Base-by-base conservation (phyloP, 1,140 invertebrate species). In the Orchesella cincta region DNA sequence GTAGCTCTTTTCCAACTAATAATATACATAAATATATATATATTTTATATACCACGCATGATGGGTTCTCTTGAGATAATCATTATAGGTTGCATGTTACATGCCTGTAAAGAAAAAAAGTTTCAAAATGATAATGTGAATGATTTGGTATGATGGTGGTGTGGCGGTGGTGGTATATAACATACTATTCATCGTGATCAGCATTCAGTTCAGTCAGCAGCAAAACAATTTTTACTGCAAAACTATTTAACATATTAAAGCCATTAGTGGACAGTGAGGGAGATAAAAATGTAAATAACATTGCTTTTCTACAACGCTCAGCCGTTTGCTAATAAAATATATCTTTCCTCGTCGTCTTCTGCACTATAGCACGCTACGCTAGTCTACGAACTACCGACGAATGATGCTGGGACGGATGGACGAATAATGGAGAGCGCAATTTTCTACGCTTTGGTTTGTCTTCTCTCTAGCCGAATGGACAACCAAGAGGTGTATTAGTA, bases 221-320 rank as follows among this genome's bases (percentile, higher is more conserved):
- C 8, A 20, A 46, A 46, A 46, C 39, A 46, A 12, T 46, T 46
- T 46, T 46, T 20, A 8, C 39, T 57, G 52, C 52, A 18, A 67
- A 67, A 23, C 62, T 67, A 33, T 67, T 67, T 67, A 67, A 33
- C 62, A 67, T 67, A 67, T 67, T 67, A 31, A 31, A 67, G 62
- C 62, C 62, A 67, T 67, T 67, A 67, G 31, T 33, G 62, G 62
- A 33, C 62, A 29, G 62, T 14, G 28, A 31, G 8, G 31, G 2
- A 67, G 62, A 67, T 67, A 67, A 67, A 62, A 67, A 67, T 67
- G 62, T 67, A 67, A 67, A 67, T 67, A 33, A 14, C 26, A 31
- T 67, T 67, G 29, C n/a, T 2, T 57, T 57, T 46, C 39, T 5
- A n/a, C n/a, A n/a, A n/a, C n/a, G n/a, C n/a, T n/a, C n/a, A n/a